A percentile compares a stretch with the other conserved stretches of the same genome.
phyloP scores from a whole-genome alignment of 2,888 invertebrate species.

The Agrotis exclamationis region DNA sequence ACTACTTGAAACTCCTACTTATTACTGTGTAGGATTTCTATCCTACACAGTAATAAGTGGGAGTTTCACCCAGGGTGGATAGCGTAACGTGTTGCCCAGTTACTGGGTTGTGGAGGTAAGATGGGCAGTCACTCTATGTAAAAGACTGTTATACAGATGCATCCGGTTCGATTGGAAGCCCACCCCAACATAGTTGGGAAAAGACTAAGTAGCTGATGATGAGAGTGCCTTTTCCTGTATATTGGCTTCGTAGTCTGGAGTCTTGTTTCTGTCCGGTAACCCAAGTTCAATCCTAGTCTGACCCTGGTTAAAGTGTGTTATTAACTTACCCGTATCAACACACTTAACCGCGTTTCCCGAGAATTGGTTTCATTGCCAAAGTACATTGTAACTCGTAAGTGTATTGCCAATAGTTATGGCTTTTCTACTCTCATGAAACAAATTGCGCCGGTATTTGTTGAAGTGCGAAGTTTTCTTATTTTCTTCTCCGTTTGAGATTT shows the following conservation, averaged over 20 bases:
- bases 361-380: constrained; percentile 10
- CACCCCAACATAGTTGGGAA: too few relatives aligned
- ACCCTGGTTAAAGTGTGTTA: constrained; percentile 1
- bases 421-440: constrained; percentile 14
- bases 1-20: constrained; percentile 13
- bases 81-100: too few relatives aligned
- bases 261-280: neutral
- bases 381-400: constrained; percentile 31
- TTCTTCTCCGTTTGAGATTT: constrained; percentile 40
- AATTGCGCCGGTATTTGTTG: constrained; percentile 13
- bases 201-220: too few relatives aligned
- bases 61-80: too few relatives aligned
- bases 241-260: neutral
- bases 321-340: constrained; percentile 16
- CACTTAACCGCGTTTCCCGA: neutral
- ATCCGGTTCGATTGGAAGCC: too few relatives aligned
- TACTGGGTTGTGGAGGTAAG: too few relatives aligned
- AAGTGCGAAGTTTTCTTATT: constrained; percentile 42
- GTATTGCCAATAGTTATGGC: constrained; percentile 28
- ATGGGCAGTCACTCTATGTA: too few relatives aligned
- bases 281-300: too few relatives aligned
- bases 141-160: too few relatives aligned
- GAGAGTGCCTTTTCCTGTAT: neutral
- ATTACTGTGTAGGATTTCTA: neutral
- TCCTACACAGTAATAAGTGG: too few relatives aligned